Evolutionary conservation across 2,113 vertebrate species (phyloP).

Genomic region (Porphyrio hochstetteri): DNA sequence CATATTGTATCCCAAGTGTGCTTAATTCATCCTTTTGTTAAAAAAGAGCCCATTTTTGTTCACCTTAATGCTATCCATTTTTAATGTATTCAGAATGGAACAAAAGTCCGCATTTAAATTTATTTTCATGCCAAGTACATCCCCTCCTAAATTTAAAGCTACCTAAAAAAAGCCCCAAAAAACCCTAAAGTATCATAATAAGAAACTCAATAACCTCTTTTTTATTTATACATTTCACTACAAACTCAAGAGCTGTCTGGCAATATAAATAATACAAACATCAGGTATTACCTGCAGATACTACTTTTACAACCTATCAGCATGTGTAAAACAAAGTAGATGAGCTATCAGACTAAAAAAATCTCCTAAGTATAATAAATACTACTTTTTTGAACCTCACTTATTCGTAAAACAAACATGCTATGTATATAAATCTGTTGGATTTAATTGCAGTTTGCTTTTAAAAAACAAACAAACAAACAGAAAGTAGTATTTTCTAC

Average conservation of each 20-base stretch:
- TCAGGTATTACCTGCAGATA: conserved; percentile 9
- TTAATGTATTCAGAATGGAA: conserved; percentile 41
- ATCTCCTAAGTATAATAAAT: background rate
- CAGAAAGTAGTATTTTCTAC: background rate
- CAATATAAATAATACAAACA: background rate
- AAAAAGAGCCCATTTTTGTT: conserved; percentile 25
- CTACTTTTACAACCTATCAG: conserved; percentile 7
- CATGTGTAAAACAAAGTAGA: conserved; percentile 25
- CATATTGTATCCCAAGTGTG: conserved; percentile 54
- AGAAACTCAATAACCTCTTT: background rate
- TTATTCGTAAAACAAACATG: background rate
- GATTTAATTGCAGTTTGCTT: background rate
- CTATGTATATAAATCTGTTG: background rate
- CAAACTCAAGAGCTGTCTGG: background rate
- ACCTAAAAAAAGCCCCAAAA: background rate
- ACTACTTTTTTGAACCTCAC: background rate
- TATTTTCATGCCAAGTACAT: background rate
- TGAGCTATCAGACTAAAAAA: conserved; percentile 29
- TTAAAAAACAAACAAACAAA: background rate
- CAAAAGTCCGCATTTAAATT: conserved; percentile 4
- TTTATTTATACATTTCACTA: conserved; percentile 7
- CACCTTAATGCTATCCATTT: conserved; percentile 50
- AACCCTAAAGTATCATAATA: background rate
- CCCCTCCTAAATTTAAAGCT: background rate
- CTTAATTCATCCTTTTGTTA: conserved; percentile 55